Evolutionary conservation across 2,113 vertebrate genomes (phyloP).

Genomic region (Macaca fascicularis): DNA sequence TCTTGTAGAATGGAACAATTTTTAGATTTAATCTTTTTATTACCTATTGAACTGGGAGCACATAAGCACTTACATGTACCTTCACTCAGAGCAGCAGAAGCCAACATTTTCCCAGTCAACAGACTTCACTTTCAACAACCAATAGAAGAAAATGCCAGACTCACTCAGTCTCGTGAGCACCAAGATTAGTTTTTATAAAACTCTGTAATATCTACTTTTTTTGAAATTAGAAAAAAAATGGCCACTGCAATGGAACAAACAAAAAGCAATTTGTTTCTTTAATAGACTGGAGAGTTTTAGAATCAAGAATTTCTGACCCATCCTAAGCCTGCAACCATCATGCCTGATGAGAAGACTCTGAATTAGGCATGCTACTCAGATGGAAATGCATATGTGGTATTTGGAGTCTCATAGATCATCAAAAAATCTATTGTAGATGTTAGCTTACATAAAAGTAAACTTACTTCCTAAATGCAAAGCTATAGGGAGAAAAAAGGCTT

Average conservation of each 20-base stretch:
- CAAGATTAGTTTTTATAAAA: conserved; percentile 37
- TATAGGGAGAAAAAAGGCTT: background rate
- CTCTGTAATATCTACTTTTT: background rate
- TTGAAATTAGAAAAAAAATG: background rate
- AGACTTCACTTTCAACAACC: conserved; percentile 15
- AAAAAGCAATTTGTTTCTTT: background rate
- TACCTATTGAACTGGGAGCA: background rate
- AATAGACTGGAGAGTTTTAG: background rate
- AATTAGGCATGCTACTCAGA: background rate
- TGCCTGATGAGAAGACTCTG: background rate
- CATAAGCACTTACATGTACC: background rate
- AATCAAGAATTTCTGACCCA: background rate
- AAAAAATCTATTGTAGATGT: background rate
- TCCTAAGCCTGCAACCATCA: background rate
- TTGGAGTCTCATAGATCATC: background rate
- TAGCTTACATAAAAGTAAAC: background rate
- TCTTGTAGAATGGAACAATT: background rate
- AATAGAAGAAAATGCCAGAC: conserved; percentile 65
- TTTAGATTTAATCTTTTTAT: conserved; percentile 55
- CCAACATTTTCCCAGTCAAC: conserved; percentile 20
- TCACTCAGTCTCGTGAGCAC: conserved; percentile 54
- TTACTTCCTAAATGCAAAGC: background rate
- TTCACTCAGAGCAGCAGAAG: background rate
- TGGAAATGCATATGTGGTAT: background rate
- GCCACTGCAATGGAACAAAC: background rate